Evolutionary conservation across 2,888 invertebrate genomes (phyloP), one percentile per base, ranked within the genome.

Genomic region (Drosophila suboccidentalis): DNA sequence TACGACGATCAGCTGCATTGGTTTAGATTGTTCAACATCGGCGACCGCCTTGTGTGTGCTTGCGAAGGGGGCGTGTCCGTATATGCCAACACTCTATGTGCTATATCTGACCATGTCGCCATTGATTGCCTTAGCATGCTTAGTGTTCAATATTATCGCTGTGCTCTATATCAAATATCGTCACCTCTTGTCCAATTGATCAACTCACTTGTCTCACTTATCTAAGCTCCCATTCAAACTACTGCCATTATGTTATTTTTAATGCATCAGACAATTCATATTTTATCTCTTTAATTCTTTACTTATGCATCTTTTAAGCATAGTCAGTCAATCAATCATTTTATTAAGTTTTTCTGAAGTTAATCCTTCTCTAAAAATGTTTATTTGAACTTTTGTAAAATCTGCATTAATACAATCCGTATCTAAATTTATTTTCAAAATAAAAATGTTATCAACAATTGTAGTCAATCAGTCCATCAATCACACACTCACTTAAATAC

Each of bases 101-200:
- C 84, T 92, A 60, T 91, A 91, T 82, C 71, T 91, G 82, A 91
- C 91, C 75, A 89, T 91, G 89, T 92, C 92, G 85, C 89, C 92
- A 80, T 82, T 89, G 82, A 83, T 92, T 78, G 85, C 92, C 68
- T 75, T 92, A 64, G 90, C 91, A 90, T 92, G 91, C 74, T 85
- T 92, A 75, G 73, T 92, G 71, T 88, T 92, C 53, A 90, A 90
- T 83, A 89, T 89, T 59, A 76, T 89, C 59, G 89, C 90, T 68
- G 83, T 90, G 70, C 72, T 90, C 69, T 90, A 75, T 77, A 75
- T 89, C 63, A 89, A 87, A 86, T 89, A 89, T 72, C 80, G 78
- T 39, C 76, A 89, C 73, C 80, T 90, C 53, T 73, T 77, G 64
- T 69, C 58, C 60, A 63, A 82, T 44, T 86, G 62, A 64, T 22